Base-by-base conservation (phyloP, 2,888 invertebrate species). In the Ommatoiulus sabulosus region DNA sequence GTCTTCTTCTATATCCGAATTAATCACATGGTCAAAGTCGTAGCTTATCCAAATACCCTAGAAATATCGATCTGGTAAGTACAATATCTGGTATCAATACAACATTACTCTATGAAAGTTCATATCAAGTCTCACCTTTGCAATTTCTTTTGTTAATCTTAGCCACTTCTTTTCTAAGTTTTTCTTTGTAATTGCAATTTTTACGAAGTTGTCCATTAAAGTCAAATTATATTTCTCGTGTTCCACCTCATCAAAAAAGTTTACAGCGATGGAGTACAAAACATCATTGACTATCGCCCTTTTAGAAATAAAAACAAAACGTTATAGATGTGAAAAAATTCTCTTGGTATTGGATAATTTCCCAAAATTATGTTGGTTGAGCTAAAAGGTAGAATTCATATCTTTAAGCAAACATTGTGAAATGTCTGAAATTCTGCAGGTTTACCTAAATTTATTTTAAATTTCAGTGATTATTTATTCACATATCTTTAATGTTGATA, bases 201-300 rank as follows among this genome's bases (percentile, higher is more conserved):
- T 44, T 15, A 86, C 86, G 24, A n/a, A 86, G 12, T 86, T 86
- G 24, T 86, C 86, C n/a, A 10, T 24, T 10, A 86, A n/a, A 44
- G 12, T 44, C 20, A 8, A 20, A 12, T 0, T 86, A 15, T 24
- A 86, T 10, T 44, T 4, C 15, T 86, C 86, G 10, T 48, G 10
- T 46, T 86, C 46, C 12, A 86, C 44, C 48, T 44, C 86, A 5
- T 48, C 24, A n/a, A 44, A 86, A 20, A 86, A 44, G 48, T 86
- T 48, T 20, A 86, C 17, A 12, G 44, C 86, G 7, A 86, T 10
- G 5, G 24, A 44, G 48, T 44, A 44, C 8, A 86, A 7, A 86
- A 86, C n/a, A 24, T 48, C 24, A 3, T 86, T 86, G 7, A 86
- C 86, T 2, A 0, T 86, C 10, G 46, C 48, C 17, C 86, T 86